Base-by-base conservation (phyloP, 1,140 invertebrate genomes). In the Drosophila nannoptera region DNA sequence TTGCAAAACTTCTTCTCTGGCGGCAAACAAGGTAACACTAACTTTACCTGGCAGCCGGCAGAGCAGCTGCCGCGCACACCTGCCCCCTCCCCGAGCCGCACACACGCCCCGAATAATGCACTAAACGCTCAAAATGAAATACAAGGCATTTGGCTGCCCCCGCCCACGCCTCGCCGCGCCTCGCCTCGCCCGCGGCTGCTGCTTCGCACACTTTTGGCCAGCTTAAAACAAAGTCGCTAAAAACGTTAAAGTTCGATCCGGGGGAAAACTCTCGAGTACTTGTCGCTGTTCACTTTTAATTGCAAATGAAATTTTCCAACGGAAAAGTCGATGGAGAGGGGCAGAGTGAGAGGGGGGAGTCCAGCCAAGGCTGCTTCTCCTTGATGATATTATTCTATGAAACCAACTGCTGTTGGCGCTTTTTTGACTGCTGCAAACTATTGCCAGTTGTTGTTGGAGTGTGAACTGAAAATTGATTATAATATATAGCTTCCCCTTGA, bases 11-110 rank as follows among this genome's bases (percentile, higher is more conserved):
- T 82, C 62, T 71, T 35, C 49, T 8, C 43, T 64, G 60, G 73
- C 55, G 70, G 65, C 73, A 75, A 75, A 73, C 73, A 73, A 84
- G 78, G 72, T 84, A 83, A 77, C 78, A 78, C 75, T 84, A 84
- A 84, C 80, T 84, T 83, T 73, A 45, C 61, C 76, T 78, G 78
- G 75, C 80, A 84, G 72, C 59, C 59, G 31, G 48, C 36, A 32
- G 45, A 43, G 56, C 71, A 52, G 45, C 55, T 11, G 12, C 33
- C 65, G 53, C 16, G n/a, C 14, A 14, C 55, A 14, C 22, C 11
- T 46, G 8, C 14, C 7, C 48, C 3, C 22, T 2, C 22, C n/a
- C n/a, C n/a, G n/a, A 16, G 54, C 11, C 55, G 11, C 14, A n/a
- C 48, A 71, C 58, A 42, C 29, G 49, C 70, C 53, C 54, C 68